phyloP scores from a whole-genome alignment of 2,888 invertebrate species.

The Pterobdella sp. region DNA sequence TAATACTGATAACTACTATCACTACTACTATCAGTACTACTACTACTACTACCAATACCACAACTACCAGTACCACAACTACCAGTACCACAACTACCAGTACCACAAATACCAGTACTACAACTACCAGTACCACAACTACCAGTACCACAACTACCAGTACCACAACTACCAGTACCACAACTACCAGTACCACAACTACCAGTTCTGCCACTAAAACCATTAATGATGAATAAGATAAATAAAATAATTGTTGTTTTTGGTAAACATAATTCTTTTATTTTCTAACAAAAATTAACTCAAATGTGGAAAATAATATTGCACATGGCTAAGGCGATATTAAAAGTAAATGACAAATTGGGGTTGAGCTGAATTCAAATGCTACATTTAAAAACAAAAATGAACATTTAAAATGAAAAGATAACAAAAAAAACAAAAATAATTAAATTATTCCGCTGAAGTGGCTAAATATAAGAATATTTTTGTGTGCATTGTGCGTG shows the following conservation, averaged over 20 bases:
- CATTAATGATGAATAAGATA: neutral
- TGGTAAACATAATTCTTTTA: neutral
- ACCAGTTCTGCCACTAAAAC: conserved; percentile 12
- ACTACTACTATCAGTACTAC: conserved; percentile 14
- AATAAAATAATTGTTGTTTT: neutral
- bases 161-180: conserved; percentile 21
- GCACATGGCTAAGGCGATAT: too few species aligned
- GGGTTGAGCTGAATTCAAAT: neutral
- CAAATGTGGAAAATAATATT: neutral
- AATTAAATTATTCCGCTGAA: neutral
- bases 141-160: conserved; percentile 19
- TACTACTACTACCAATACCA: conserved; percentile 20
- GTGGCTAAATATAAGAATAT: neutral
- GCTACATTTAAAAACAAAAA: neutral
- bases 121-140: conserved; percentile 18
- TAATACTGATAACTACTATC: neutral
- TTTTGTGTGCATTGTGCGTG: neutral
- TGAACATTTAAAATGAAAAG: neutral
- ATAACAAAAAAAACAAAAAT: neutral
- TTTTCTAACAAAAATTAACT: neutral
- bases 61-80: conserved; percentile 20
- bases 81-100: conserved; percentile 19
- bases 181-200: conserved; percentile 19
- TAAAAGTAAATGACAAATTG: too few species aligned
- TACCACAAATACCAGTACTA: conserved; percentile 21